A percentile compares a stretch with the other conserved stretches of the same genome.
phyloP scores from a whole-genome alignment of 2,888 invertebrate species.

The Raillietiella orientalis region DNA sequence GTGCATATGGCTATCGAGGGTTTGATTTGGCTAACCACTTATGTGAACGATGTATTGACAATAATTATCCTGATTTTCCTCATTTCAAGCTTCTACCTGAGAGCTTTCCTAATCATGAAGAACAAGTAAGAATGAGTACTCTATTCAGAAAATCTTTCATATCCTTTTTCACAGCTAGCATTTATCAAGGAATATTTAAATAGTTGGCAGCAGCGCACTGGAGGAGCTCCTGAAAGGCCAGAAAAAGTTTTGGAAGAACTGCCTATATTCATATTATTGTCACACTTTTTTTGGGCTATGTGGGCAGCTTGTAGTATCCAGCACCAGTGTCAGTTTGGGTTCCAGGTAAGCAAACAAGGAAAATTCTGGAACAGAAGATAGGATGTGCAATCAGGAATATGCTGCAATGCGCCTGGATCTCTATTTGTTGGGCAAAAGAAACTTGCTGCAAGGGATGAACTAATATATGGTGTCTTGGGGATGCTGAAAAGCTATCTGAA shows the following conservation, averaged over 20 bases:
- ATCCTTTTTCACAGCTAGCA: constrained; percentile 11
- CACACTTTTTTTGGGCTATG: constrained; percentile 74
- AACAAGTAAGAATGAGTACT: constrained; percentile 28
- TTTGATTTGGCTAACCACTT: constrained; percentile 88
- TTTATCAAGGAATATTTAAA: constrained; percentile 24
- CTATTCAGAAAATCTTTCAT: not conserved
- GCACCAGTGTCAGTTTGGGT: constrained; percentile 65
- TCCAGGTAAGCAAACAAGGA: constrained; percentile 78
- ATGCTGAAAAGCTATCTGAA: too few relatives aligned
- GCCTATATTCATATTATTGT: constrained; percentile 44
- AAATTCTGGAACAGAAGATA: too few relatives aligned
- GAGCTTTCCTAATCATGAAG: constrained; percentile 37
- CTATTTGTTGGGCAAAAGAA: too few relatives aligned
- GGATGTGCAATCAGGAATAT: too few relatives aligned
- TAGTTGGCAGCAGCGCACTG: too few relatives aligned
- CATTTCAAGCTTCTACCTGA: constrained; percentile 32
- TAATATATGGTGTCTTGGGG: too few relatives aligned
- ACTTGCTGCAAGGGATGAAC: too few relatives aligned
- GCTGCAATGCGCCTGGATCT: too few relatives aligned
- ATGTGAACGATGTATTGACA: too few relatives aligned
- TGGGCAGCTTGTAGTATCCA: constrained; percentile 72
- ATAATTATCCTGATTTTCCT: constrained; percentile 34
- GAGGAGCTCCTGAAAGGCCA: too few relatives aligned
- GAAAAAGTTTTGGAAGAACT: constrained; percentile 32
- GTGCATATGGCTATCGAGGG: constrained; percentile 70